These are phyloP conservation scores for Melierax canorus DNA, from an alignment of 2,113 vertebrate genomes.

Conservation along the genomic window DNA sequence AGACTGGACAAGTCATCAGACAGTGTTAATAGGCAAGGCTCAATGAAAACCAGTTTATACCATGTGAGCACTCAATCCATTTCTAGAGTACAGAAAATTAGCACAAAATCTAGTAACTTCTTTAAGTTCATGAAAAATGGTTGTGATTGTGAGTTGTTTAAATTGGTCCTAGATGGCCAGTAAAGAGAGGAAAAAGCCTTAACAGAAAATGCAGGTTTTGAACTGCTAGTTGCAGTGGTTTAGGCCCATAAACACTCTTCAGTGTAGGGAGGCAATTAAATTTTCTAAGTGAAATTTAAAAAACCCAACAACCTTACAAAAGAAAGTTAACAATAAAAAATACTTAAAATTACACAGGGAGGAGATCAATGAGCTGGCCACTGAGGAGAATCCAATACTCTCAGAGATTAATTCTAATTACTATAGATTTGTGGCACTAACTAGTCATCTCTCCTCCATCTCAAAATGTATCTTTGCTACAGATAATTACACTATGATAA, in stretches of 20 bases:
- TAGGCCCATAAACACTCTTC: not conserved
- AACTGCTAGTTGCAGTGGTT: not conserved
- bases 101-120: not conserved
- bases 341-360: not conserved
- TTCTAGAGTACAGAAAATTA: not conserved
- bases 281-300: not conserved
- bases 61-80: not conserved
- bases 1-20: not conserved
- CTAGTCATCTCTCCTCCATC: not conserved
- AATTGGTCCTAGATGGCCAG: not conserved
- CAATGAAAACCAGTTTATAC: not conserved
- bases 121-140: not conserved
- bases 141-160: not conserved
- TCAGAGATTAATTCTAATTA: slow-evolving; percentile 9
- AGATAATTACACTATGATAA: slow-evolving; percentile 39
- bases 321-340: not conserved
- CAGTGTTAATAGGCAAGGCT: not conserved
- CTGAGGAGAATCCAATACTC: not conserved
- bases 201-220: not conserved
- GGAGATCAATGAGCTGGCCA: not conserved
- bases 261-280: not conserved
- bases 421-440: slow-evolving; percentile 19
- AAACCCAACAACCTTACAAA: not conserved
- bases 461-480: slow-evolving; percentile 9
- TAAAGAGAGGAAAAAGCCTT: not conserved